Evolutionary conservation across 1,140 invertebrate species (phyloP).

Genomic region (Bemisia tabaci): DNA sequence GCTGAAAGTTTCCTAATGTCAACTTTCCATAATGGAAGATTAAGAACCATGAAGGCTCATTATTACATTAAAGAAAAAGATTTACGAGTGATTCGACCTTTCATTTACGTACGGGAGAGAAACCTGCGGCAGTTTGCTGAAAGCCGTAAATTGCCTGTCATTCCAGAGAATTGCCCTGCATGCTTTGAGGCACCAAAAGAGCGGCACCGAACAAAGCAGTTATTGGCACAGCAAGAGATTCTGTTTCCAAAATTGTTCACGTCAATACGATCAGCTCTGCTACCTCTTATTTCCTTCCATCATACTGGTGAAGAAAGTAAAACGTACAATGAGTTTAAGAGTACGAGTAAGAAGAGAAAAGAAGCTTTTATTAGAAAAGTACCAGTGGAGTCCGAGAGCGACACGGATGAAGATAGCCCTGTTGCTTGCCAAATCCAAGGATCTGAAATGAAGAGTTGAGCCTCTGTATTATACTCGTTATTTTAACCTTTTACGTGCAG

Average conservation of each 20-base stretch:
- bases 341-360: not conserved
- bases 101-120: constrained; percentile 73
- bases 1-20: constrained; percentile 72
- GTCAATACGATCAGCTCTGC: constrained; percentile 50
- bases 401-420: not conserved
- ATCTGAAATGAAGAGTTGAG: not conserved
- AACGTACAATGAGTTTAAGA: constrained; percentile 10
- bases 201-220: constrained; percentile 49
- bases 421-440: not conserved
- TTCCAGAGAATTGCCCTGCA: constrained; percentile 43
- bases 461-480: too few species aligned
- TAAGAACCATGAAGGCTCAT: constrained; percentile 70
- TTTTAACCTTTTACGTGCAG: too few species aligned
- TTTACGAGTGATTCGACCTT: constrained; percentile 70
- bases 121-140: constrained; percentile 52
- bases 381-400: not conserved
- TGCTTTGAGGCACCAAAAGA: constrained; percentile 51
- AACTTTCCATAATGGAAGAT: constrained; percentile 61
- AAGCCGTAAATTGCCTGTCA: constrained; percentile 47
- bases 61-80: constrained; percentile 65
- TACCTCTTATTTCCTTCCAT: constrained; percentile 51
- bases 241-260: constrained; percentile 53
- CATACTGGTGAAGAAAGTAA: constrained; percentile 35
- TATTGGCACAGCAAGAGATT: constrained; percentile 60
- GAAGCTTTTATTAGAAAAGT: not conserved